Evolutionary conservation across 2,888 invertebrate species (phyloP).

Genomic region (Congeria kusceri): DNA sequence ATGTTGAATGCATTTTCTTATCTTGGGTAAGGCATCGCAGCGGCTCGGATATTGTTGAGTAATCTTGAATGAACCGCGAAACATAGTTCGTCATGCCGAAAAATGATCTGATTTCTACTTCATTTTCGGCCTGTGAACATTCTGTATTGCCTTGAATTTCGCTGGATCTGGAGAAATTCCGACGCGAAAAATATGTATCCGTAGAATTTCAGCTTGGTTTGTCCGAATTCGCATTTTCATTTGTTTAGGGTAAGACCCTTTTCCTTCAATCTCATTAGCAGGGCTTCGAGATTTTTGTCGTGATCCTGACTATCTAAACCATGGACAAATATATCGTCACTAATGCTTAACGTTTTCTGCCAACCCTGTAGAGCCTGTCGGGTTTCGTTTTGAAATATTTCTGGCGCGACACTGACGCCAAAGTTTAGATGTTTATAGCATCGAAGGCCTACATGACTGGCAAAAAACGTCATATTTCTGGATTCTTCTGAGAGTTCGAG

Average conservation of each 20-base stretch:
- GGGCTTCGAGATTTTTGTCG: constrained; percentile 3
- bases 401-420: constrained; percentile 21
- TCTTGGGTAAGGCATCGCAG: constrained; percentile 55
- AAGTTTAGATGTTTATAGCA: constrained; percentile 36
- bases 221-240: constrained; percentile 13
- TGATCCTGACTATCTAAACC: constrained; percentile 7
- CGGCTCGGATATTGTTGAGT: constrained; percentile 55
- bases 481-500: constrained; percentile 56
- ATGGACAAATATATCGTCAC: constrained; percentile 13
- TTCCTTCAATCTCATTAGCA: constrained; percentile 2
- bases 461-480: constrained; percentile 63
- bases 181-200: too few species aligned
- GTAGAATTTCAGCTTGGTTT: neutral
- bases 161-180: constrained; percentile 7
- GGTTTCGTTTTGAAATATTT: constrained; percentile 39
- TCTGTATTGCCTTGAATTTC: constrained; percentile 1
- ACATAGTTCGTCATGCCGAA: constrained; percentile 55
- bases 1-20: constrained; percentile 41
- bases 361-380: constrained; percentile 7
- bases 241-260: constrained; percentile 33
- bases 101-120: constrained; percentile 17
- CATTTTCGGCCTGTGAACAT: constrained; percentile 13
- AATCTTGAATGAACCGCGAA: constrained; percentile 56
- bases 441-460: constrained; percentile 51
- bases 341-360: constrained; percentile 2